Evolutionary conservation across 2,113 vertebrate genomes (phyloP).

Genomic region (Condylura cristata): DNA sequence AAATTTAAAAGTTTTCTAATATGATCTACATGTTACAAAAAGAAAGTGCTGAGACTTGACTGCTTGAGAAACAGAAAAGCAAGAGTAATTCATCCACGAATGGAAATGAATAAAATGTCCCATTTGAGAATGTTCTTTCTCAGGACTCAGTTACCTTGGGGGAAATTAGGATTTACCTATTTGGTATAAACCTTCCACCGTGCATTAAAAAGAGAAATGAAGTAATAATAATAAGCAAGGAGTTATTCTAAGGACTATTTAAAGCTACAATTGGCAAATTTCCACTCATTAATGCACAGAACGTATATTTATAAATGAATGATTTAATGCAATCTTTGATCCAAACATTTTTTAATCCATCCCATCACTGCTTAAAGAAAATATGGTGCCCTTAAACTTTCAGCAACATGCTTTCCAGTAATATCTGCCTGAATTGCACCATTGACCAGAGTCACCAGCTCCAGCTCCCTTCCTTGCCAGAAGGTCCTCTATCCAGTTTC

Average conservation of each 20-base stretch:
- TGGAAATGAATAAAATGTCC: conserved; percentile 41
- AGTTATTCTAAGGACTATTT: not conserved
- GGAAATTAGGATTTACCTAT: not conserved
- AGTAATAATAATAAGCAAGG: not conserved
- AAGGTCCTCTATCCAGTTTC: not conserved
- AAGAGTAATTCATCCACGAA: not conserved
- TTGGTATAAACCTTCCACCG: conserved; percentile 18
- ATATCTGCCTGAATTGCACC: not conserved
- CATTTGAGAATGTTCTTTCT: conserved; percentile 28
- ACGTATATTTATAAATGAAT: not conserved
- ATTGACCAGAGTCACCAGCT: not conserved
- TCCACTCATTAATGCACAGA: not conserved
- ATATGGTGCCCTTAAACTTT: not conserved
- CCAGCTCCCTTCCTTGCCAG: not conserved
- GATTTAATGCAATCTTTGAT: not conserved
- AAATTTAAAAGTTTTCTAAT: conserved; percentile 28
- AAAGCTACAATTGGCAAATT: not conserved
- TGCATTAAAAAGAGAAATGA: conserved; percentile 46
- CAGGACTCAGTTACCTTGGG: not conserved
- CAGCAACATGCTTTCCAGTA: not conserved
- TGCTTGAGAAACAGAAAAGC: conserved; percentile 49
- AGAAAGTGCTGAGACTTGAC: conserved; percentile 1
- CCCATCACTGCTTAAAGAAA: not conserved
- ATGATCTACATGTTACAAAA: not conserved
- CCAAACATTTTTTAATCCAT: conserved; percentile 1